Evolutionary conservation across 2,888 invertebrate genomes (phyloP), one percentile per base, ranked within the genome.

Genomic region (Mesochorus sp.): DNA sequence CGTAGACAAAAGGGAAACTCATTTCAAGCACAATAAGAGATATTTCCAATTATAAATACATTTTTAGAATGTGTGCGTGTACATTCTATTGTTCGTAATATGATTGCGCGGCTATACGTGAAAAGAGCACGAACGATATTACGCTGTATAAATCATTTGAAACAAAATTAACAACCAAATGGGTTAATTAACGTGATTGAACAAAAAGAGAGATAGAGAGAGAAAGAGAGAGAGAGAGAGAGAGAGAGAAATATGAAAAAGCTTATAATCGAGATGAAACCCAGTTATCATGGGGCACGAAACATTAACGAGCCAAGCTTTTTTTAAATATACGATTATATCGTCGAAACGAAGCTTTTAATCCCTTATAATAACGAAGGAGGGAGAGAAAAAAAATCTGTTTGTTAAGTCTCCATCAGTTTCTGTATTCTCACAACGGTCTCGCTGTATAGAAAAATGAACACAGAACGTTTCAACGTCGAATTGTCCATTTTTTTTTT

Each of bases 301-400:
- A 44, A 51, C 42, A 49, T 72, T 73, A 73, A 77, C 77, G 73
- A 77, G 67, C 49, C 47, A 26, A 70, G n/a, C 55, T 49, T 55
- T 21, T 66, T 73, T 62, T 55, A 39, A 24, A 55, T 37, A 39
- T 21, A 26, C 31, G 42, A 55, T 77, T 61, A 39, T 62, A 49
- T 24, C 47, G 37, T 57, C 68, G 34, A 62, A 68, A 53, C 31
- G 34, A 6, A 31, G 37, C 47, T 24, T n/a, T 21, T 59, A 44
- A 14, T 68, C 28, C 55, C 62, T 77, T 51, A 28, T 66, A 64
- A 64, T 72, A 67, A 72, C 62, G n/a, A 8, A 12, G 12, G 19
- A 51, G 51, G 19, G 47, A 0, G 17, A 6, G 47, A 19, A 53
- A 26, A 53, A 44, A 44, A 62, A 49, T 28, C 34, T 49, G 47